Conservation (phyloP, 1,140 invertebrate species). For the Calliphora vicina region DNA sequence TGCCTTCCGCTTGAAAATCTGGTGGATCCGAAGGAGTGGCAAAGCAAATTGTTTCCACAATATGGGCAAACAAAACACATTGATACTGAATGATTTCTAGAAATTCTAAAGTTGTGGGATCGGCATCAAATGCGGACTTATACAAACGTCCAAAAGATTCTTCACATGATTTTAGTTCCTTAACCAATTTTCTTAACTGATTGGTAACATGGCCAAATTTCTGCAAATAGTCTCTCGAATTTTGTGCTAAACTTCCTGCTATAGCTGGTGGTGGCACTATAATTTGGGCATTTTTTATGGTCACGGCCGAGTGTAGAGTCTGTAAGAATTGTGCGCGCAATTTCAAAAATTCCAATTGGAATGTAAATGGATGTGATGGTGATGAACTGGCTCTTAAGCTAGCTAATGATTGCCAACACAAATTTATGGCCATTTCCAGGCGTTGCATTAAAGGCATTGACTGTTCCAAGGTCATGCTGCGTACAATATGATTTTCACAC, state of each 20-base stretch:
- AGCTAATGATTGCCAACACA: slow-evolving; percentile 73
- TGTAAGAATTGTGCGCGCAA: slow-evolving; percentile 80
- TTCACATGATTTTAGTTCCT: slow-evolving; percentile 79
- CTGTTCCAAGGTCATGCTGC: slow-evolving; percentile 41
- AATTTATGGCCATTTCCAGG: slow-evolving; percentile 69
- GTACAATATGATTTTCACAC: slow-evolving; percentile 37
- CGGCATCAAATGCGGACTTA: slow-evolving; percentile 92
- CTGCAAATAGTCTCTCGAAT: slow-evolving; percentile 81
- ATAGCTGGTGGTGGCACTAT: slow-evolving; percentile 93
- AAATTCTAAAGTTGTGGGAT: slow-evolving; percentile 83
- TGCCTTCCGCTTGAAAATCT: slow-evolving; percentile 52
- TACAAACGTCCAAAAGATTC: slow-evolving; percentile 85
- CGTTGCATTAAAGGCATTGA: slow-evolving; percentile 66
- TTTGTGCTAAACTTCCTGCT: slow-evolving; percentile 79
- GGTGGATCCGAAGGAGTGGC: slow-evolving; percentile 58
- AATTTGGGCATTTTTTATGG: slow-evolving; percentile 82
- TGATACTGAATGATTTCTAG: slow-evolving; percentile 70
- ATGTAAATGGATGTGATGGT: slow-evolving; percentile 65
- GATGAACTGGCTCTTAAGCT: slow-evolving; percentile 72
- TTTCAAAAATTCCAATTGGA: slow-evolving; percentile 81
- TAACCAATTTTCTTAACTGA: slow-evolving; percentile 69
- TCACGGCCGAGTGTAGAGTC: slow-evolving; percentile 76
- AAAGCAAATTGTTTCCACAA: slow-evolving; percentile 60
- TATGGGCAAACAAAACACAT: slow-evolving; percentile 56
- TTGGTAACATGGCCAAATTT: slow-evolving; percentile 83